A percentile compares a stretch with the other conserved stretches of the same genome.
Evolutionary conservation across 1,140 invertebrate genomes (phyloP).

Genomic region (Bradysia coprophila): DNA sequence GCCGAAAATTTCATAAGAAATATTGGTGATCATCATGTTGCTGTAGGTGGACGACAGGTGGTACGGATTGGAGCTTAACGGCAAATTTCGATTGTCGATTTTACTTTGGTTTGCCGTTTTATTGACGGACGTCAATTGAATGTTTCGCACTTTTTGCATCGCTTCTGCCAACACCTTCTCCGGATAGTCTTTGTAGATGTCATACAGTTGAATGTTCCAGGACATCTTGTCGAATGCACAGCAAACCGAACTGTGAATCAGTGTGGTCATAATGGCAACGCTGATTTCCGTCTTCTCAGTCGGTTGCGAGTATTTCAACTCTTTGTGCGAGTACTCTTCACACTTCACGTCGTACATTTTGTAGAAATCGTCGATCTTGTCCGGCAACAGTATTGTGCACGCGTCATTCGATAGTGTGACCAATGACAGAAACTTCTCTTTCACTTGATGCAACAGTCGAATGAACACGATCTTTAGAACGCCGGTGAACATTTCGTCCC

Average conservation of each 20-base stretch:
- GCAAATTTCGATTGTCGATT: slow-evolving; percentile 24
- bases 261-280: slow-evolving; percentile 26
- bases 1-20: neutral
- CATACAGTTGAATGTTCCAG: slow-evolving; percentile 44
- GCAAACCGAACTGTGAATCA: slow-evolving; percentile 41
- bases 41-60: slow-evolving; percentile 28
- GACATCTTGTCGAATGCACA: slow-evolving; percentile 35
- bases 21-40: slow-evolving; percentile 28
- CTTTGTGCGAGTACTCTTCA: slow-evolving; percentile 10
- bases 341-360: neutral
- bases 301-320: slow-evolving; percentile 20
- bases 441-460: slow-evolving; percentile 13
- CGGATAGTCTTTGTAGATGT: slow-evolving; percentile 49
- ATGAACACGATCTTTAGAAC: slow-evolving; percentile 21
- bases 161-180: slow-evolving; percentile 36
- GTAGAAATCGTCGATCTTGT: neutral
- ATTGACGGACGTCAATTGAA: slow-evolving; percentile 34
- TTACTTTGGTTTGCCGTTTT: slow-evolving; percentile 24
- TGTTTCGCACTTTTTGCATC: slow-evolving; percentile 32
- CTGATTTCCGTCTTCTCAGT: slow-evolving; percentile 28
- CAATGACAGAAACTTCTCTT: neutral
- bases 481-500: slow-evolving; percentile 17
- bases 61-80: slow-evolving; percentile 32
- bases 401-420: neutral
- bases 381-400: neutral